Percentiles rank a stretch among this genome's conserved stretches.
Evolutionary conservation across 2,113 vertebrate genomes (phyloP).

Genomic region (Gymnobelideus leadbeateri): DNA sequence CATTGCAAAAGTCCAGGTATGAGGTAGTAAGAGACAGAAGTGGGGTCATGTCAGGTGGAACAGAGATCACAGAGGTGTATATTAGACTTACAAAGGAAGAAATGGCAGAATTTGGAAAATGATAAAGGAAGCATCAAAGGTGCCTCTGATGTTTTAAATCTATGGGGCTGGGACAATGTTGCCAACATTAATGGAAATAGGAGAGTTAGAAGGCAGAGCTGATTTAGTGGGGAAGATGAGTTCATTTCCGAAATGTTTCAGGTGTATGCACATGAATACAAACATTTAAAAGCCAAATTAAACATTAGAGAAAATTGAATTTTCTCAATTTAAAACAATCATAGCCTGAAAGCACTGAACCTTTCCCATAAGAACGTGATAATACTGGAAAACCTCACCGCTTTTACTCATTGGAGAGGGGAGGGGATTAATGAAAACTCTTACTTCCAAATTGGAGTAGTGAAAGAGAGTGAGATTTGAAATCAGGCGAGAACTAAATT

Average conservation of each 20-base stretch:
- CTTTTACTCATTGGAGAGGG: slow-evolving; percentile 47
- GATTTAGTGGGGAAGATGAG: slow-evolving; percentile 30
- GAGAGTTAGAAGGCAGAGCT: background rate
- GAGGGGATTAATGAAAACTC: slow-evolving; percentile 16
- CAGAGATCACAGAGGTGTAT: background rate
- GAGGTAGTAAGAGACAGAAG: accelerated
- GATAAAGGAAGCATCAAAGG: background rate
- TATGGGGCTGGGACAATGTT: background rate
- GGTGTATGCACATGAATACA: slow-evolving; percentile 66
- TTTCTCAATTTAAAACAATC: slow-evolving; percentile 79
- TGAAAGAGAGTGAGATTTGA: background rate
- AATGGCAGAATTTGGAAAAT: background rate
- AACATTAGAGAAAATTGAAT: slow-evolving; percentile 80
- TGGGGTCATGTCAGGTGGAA: accelerated
- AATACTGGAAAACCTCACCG: slow-evolving; percentile 59
- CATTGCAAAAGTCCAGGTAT: background rate
- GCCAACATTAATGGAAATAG: background rate
- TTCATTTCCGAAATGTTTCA: slow-evolving; percentile 77
- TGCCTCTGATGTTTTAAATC: background rate
- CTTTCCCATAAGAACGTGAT: slow-evolving; percentile 54
- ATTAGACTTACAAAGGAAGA: background rate
- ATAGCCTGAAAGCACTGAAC: slow-evolving; percentile 68
- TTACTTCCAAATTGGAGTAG: background rate
- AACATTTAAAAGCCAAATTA: slow-evolving; percentile 52
- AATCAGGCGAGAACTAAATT: background rate